phyloP scores from a whole-genome alignment of 2,113 vertebrate genomes.

The Anser brachyrhynchus region DNA sequence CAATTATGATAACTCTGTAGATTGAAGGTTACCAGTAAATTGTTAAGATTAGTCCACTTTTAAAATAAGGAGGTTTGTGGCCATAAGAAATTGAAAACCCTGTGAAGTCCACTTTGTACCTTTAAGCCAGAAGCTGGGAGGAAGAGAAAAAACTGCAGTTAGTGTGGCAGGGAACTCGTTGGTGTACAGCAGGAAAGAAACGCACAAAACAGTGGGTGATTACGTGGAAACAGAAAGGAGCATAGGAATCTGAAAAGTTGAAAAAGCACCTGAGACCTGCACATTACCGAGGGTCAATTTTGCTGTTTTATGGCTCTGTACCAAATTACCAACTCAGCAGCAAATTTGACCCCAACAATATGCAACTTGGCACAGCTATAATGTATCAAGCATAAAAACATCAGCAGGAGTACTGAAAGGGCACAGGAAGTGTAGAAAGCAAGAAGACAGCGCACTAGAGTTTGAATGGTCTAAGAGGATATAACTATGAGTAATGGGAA shows the following conservation, averaged over 20 bases:
- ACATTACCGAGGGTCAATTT: neutral
- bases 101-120: neutral
- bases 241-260: neutral
- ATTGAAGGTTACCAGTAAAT: neutral
- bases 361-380: neutral
- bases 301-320: neutral
- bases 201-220: neutral
- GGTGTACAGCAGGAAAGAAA: neutral
- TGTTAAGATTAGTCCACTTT: neutral
- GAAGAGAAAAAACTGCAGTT: neutral
- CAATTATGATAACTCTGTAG: neutral
- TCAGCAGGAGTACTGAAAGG: neutral
- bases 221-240: neutral
- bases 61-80: neutral
- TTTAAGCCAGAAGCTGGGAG: neutral
- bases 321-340: neutral
- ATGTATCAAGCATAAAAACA: neutral
- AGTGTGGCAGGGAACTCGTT: neutral
- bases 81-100: neutral
- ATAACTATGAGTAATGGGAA: conserved; percentile 6
- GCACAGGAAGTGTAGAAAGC: neutral
- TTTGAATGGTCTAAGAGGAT: neutral
- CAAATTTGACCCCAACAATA: neutral
- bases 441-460: neutral
- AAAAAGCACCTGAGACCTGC: neutral